phyloP scores from a whole-genome alignment of 1,140 invertebrate genomes.

The Leptopilina clavipes region DNA sequence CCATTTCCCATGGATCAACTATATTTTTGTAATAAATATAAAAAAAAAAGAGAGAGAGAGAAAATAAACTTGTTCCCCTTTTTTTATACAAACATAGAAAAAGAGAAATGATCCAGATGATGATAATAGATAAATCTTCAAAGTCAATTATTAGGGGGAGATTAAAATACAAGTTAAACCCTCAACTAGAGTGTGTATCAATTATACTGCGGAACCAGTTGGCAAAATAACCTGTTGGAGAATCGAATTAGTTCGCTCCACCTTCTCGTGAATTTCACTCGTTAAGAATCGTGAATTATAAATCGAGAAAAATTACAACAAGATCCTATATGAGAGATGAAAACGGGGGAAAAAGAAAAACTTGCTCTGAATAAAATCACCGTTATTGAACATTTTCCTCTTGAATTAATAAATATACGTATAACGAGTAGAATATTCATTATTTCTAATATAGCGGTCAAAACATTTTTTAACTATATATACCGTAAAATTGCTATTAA shows the following conservation, averaged over 20 bases:
- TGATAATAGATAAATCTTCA: background rate
- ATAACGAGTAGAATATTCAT: no score
- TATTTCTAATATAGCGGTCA: no score
- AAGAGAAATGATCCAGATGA: no score
- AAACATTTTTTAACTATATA: no score
- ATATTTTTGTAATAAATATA: no score
- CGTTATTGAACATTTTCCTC: no score
- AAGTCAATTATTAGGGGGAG: background rate
- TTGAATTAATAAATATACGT: no score
- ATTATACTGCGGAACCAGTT: conserved; percentile 27
- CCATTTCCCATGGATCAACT: background rate
- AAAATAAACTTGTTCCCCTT: no score
- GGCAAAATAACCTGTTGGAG: conserved; percentile 20
- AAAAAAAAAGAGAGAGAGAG: no score
- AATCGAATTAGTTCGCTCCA: conserved; percentile 3
- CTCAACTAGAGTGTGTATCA: conserved; percentile 10
- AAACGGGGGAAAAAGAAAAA: no score
- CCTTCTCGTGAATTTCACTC: conserved; percentile 1
- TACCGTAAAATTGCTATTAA: no score
- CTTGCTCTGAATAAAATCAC: background rate
- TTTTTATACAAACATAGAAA: no score
- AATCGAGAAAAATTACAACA: background rate
- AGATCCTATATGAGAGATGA: background rate
- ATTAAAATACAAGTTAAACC: background rate
- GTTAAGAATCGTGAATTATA: conserved; percentile 10